Conservation (phyloP, 2,113 vertebrate species). For the Macroglossus sobrinus region DNA sequence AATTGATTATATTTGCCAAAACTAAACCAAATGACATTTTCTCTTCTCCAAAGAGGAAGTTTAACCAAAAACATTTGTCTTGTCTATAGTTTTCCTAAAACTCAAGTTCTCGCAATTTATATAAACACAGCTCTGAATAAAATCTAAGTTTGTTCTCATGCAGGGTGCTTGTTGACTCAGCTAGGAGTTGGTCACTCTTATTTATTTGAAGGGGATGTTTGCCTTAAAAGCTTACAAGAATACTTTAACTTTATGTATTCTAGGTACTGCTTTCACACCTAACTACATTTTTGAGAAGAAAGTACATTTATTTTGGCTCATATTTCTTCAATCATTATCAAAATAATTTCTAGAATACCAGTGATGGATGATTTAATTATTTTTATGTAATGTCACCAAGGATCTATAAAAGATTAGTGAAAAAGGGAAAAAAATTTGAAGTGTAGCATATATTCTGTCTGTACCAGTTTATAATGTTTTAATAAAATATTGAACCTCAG, state of each 20-base stretch:
- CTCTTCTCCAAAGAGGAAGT: constrained; percentile 56
- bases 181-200: constrained; percentile 45
- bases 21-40: constrained; percentile 63
- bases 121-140: constrained; percentile 61
- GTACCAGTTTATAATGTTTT: background rate
- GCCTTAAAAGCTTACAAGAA: constrained; percentile 63
- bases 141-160: constrained; percentile 63
- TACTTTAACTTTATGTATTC: constrained; percentile 46
- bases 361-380: constrained; percentile 57
- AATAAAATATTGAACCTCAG: constrained; percentile 28
- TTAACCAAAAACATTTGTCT: constrained; percentile 53
- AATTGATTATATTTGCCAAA: constrained; percentile 53
- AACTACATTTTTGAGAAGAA: constrained; percentile 53
- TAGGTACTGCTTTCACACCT: background rate
- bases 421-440: background rate
- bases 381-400: constrained; percentile 52
- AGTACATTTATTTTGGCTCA: constrained; percentile 56
- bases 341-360: constrained; percentile 63
- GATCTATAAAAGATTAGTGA: background rate
- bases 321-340: constrained; percentile 60
- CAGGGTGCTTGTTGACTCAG: constrained; percentile 50
- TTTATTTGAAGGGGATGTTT: constrained; percentile 41
- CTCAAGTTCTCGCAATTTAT: constrained; percentile 66
- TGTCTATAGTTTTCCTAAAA: constrained; percentile 53
- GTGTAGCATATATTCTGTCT: constrained; percentile 27